Evolutionary conservation across 2,797 vertebrate species (phyloP).

Genomic region (Macroramphosus scolopax): DNA sequence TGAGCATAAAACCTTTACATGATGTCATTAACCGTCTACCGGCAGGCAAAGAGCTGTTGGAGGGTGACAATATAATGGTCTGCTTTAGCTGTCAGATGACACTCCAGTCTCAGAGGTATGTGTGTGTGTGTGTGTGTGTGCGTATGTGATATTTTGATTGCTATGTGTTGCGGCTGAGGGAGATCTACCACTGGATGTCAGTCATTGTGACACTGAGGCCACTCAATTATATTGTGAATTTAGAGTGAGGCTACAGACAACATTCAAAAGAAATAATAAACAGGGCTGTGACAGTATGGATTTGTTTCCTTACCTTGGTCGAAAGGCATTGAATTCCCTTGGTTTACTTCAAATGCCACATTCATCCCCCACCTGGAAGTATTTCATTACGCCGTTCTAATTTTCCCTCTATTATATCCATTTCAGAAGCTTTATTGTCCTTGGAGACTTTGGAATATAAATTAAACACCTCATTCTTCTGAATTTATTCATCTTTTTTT

Average conservation of each 20-base stretch:
- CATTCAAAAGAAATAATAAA: slow-evolving; percentile 4
- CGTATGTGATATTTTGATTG: slow-evolving; percentile 4
- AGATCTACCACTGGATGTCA: slow-evolving; percentile 35
- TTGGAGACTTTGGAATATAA: no score
- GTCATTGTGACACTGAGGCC: slow-evolving; percentile 36
- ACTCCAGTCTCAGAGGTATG: slow-evolving; percentile 32
- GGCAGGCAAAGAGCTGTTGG: slow-evolving; percentile 33
- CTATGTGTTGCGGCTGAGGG: slow-evolving; percentile 9
- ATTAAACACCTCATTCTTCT: no score
- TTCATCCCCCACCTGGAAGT: no score
- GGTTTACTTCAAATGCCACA: no score
- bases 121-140: slow-evolving; percentile 8
- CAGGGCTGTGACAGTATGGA: neutral
- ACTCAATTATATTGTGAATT: slow-evolving; percentile 28
- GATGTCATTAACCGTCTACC: slow-evolving; percentile 29
- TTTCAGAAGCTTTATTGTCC: no score
- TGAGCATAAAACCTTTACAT: slow-evolving; percentile 17
- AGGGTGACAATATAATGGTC: slow-evolving; percentile 56
- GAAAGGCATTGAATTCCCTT: no score
- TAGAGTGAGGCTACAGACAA: slow-evolving; percentile 36
- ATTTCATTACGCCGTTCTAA: no score
- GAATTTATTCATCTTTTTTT: no score
- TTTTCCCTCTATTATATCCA: no score
- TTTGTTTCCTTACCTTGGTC: no score
- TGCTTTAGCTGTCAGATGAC: slow-evolving; percentile 54